Percentiles rank a stretch among this genome's conserved stretches.
These are phyloP conservation scores for Agapornis canus DNA, from an alignment of 2,797 vertebrate genomes.

Conservation along the genomic window DNA sequence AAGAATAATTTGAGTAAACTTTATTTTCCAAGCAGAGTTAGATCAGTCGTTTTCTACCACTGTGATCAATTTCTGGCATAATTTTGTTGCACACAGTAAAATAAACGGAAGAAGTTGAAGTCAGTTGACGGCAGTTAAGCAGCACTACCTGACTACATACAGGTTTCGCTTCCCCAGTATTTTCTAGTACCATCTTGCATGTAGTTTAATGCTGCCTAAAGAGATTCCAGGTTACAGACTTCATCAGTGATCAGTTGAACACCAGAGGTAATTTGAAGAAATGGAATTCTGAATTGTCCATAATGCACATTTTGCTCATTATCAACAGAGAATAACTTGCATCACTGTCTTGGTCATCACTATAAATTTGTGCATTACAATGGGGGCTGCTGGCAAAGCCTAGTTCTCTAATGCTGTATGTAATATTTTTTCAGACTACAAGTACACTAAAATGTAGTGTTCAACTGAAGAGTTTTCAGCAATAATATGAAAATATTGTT, in stretches of 20 bases:
- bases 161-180: fast-evolving
- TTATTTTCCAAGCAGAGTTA: background rate
- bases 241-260: background rate
- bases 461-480: background rate
- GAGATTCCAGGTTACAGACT: background rate
- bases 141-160: no score
- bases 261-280: background rate
- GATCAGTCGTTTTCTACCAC: background rate
- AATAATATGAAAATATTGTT: background rate
- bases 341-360: background rate
- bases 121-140: background rate
- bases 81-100: background rate
- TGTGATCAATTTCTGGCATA: background rate
- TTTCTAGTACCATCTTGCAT: background rate
- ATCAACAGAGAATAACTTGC: background rate
- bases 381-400: background rate
- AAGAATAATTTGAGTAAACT: background rate
- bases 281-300: background rate
- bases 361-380: background rate
- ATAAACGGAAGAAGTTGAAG: background rate
- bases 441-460: background rate
- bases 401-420: background rate
- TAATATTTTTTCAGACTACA: background rate
- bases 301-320: background rate
- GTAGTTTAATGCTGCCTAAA: background rate